These are phyloP conservation scores for Poecilobothrus nobilitatus DNA, from an alignment of 2,888 invertebrate genomes.

Conservation along the genomic window DNA sequence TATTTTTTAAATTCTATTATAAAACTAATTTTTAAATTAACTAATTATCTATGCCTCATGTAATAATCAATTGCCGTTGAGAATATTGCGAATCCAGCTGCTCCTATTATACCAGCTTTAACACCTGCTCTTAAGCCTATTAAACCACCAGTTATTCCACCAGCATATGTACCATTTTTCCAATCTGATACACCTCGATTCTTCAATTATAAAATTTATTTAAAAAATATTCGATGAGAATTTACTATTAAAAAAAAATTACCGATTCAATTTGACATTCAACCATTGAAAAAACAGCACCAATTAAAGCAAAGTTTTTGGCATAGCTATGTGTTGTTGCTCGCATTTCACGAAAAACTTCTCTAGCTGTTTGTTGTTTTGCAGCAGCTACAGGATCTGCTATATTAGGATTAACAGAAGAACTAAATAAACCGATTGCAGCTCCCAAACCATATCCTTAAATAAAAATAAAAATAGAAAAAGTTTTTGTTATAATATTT, in stretches of 20 bases:
- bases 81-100: constrained; percentile 95
- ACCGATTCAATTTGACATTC: constrained; percentile 94
- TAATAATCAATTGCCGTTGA: constrained; percentile 96
- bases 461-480: constrained; percentile 7
- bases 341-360: constrained; percentile 89
- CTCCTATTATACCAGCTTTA: constrained; percentile 87
- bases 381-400: constrained; percentile 52
- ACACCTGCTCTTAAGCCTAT: constrained; percentile 86
- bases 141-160: constrained; percentile 85
- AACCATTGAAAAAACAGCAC: constrained; percentile 85
- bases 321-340: constrained; percentile 84
- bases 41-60: constrained; percentile 52
- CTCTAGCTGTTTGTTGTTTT: constrained; percentile 73
- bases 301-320: constrained; percentile 95
- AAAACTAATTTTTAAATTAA: no score
- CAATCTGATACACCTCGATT: constrained; percentile 89
- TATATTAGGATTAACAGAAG: constrained; percentile 87
- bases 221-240: neutral
- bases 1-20: no score
- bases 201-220: constrained; percentile 35
- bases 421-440: constrained; percentile 91
- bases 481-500: neutral
- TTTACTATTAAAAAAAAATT: constrained; percentile 31
- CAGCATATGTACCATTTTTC: constrained; percentile 93
- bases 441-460: constrained; percentile 89